Evolutionary conservation across 2,113 vertebrate species (phyloP), one percentile per base, ranked within the genome.

Genomic region (Xyliphius kryptos): DNA sequence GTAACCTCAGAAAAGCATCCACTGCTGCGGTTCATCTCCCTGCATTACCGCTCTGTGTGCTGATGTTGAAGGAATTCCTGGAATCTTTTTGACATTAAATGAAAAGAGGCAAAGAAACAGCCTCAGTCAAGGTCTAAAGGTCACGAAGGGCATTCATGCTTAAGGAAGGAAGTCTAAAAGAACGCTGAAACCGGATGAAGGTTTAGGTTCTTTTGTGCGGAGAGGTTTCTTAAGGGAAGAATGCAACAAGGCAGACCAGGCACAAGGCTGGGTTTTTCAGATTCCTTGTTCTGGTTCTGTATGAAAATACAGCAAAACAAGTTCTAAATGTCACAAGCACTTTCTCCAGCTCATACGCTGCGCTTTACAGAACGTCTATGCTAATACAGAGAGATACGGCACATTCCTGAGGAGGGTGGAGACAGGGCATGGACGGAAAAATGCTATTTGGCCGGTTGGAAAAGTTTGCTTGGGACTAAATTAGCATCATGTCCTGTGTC

Each of bases 401-500:
- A 36, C 64, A 74, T 71, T 74, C 56, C 68, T 41, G 7, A 50
- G 50, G 10, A 43, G 57, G 72, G 72, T 19, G 60, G 40, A 37
- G 56, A 9, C 16, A 5, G 26, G 50, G 19, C 15, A 64, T 61
- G 51, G 50, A 15, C 11, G 6, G 14, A 52, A 64, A 67, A 74
- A 74, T 74, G 72, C 16, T 20, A 74, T 52, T 61, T n/a, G 26
- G 36, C 67, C n/a, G 47, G 70, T 69, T 48, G 37, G 19, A 56
- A 36, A 20, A 60, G 49, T 54, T 47, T 22, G 26, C 16, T 32
- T 32, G 5, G 22, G 36, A 1, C 9, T 21, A 41, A 53, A 62
- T 32, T 38, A 15, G 11, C n/a, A 14, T 46, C 52, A 52, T 15
- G 21, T 12, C n/a, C 16, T 16, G 14, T 14, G 22, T 58, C 22